Evolutionary conservation across 1,140 invertebrate species (phyloP).

Genomic region (Mamestra configurata): DNA sequence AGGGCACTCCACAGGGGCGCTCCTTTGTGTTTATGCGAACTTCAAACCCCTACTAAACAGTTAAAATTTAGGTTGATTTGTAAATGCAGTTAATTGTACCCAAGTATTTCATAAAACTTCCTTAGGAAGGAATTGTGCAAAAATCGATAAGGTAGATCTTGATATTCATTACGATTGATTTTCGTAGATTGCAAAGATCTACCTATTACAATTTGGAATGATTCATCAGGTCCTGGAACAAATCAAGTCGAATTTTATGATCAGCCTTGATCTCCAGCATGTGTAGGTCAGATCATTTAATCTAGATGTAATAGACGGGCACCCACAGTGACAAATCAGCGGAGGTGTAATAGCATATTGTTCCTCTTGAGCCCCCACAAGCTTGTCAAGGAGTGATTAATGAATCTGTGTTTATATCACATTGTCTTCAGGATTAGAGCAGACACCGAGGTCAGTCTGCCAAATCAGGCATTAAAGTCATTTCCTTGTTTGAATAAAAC

Average conservation of each 20-base stretch:
- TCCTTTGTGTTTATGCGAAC: slow-evolving; percentile 2
- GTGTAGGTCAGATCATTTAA: slow-evolving; percentile 71
- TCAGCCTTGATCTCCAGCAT: slow-evolving; percentile 53
- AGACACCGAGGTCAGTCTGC: slow-evolving; percentile 55
- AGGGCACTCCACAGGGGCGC: slow-evolving; percentile 25
- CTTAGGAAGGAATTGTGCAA: not conserved
- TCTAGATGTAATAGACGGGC: slow-evolving; percentile 62
- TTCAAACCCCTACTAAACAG: not conserved
- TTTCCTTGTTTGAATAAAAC: slow-evolving; percentile 59
- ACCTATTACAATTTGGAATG: not conserved
- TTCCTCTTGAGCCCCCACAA: slow-evolving; percentile 61
- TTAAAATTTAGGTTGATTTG: not conserved
- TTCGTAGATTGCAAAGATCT: not conserved
- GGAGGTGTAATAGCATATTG: slow-evolving; percentile 74
- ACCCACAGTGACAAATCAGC: slow-evolving; percentile 63
- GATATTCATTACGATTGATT: slow-evolving; percentile 10
- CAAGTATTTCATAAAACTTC: no score
- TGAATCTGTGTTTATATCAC: slow-evolving; percentile 60
- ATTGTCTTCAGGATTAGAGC: slow-evolving; percentile 63
- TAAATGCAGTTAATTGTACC: not conserved
- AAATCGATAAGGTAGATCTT: not conserved
- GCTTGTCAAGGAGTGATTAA: slow-evolving; percentile 57
- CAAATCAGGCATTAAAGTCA: slow-evolving; percentile 62
- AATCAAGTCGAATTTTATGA: slow-evolving; percentile 11
- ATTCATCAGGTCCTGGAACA: slow-evolving; percentile 4